These are phyloP conservation scores for Xiphias gladius DNA, from an alignment of 2,113 vertebrate species.

Conservation along the genomic window DNA sequence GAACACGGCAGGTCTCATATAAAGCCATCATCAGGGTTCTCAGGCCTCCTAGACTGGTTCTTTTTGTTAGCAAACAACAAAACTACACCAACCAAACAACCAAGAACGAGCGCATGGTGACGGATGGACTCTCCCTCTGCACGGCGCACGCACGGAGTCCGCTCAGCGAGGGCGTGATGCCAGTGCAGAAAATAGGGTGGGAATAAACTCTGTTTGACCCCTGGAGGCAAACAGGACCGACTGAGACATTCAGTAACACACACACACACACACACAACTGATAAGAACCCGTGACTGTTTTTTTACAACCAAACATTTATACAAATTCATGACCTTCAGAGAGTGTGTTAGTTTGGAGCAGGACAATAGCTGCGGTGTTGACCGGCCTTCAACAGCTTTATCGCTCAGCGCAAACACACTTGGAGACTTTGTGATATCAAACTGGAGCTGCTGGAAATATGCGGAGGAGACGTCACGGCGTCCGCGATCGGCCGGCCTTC, in stretches of 20 bases:
- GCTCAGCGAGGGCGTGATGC: background rate
- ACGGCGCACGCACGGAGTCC: no score
- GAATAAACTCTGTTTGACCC: slow-evolving; percentile 30
- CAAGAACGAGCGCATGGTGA: no score
- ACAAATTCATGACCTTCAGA: slow-evolving; percentile 13
- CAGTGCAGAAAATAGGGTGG: background rate
- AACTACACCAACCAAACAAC: no score
- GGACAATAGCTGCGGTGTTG: slow-evolving; percentile 62
- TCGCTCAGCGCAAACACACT: slow-evolving; percentile 27
- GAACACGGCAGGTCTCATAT: no score
- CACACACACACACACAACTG: slow-evolving; percentile 23
- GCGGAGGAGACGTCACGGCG: slow-evolving; percentile 2
- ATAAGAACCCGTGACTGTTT: slow-evolving; percentile 31
- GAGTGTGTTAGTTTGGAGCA: background rate
- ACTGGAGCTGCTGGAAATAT: slow-evolving; percentile 16
- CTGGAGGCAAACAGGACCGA: slow-evolving; percentile 12
- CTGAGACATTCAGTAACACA: background rate
- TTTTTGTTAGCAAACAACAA: no score
- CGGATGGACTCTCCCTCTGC: no score
- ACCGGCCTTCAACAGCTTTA: slow-evolving; percentile 36
- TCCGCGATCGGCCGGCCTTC: background rate
- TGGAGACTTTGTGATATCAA: slow-evolving; percentile 13
- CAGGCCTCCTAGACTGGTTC: no score
- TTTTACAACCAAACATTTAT: slow-evolving; percentile 23
- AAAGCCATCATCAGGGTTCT: no score